Percentiles rank a stretch among this genome's conserved stretches.
Conservation (phyloP, 2,888 invertebrate genomes). For the Idaea aversata region DNA sequence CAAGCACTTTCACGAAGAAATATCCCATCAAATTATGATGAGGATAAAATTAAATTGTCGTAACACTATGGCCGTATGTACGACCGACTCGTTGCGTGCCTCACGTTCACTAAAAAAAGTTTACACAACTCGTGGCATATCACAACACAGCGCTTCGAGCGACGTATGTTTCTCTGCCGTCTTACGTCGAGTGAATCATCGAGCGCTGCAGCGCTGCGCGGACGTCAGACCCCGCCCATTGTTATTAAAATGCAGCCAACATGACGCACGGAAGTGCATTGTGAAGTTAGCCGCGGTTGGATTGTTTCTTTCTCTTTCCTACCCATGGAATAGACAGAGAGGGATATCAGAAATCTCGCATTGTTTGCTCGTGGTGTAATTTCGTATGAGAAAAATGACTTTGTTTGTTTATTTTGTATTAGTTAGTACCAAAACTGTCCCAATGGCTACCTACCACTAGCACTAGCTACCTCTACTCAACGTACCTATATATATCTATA, state of each 20-base stretch:
- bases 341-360: conserved; percentile 5
- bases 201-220: conserved; percentile 51
- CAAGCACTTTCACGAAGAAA: conserved; percentile 23
- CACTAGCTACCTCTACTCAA: no score
- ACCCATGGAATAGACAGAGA: conserved; percentile 35
- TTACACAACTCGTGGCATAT: conserved; percentile 61
- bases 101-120: conserved; percentile 60
- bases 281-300: conserved; percentile 54
- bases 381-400: no score
- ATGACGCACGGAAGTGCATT: conserved; percentile 60
- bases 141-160: conserved; percentile 38
- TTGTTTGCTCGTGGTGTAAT: neutral
- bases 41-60: conserved; percentile 42
- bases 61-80: conserved; percentile 52
- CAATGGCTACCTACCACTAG: no score
- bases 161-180: conserved; percentile 25
- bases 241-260: conserved; percentile 78
- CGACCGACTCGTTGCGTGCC: conserved; percentile 63
- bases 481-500: no score
- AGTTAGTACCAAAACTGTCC: no score
- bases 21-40: conserved; percentile 37
- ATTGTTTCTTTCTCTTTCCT: conserved; percentile 39
- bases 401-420: no score
- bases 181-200: conserved; percentile 8
- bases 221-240: conserved; percentile 57